Conservation (phyloP, 2,888 invertebrate genomes). For the Agonopterix subpropinquella region DNA sequence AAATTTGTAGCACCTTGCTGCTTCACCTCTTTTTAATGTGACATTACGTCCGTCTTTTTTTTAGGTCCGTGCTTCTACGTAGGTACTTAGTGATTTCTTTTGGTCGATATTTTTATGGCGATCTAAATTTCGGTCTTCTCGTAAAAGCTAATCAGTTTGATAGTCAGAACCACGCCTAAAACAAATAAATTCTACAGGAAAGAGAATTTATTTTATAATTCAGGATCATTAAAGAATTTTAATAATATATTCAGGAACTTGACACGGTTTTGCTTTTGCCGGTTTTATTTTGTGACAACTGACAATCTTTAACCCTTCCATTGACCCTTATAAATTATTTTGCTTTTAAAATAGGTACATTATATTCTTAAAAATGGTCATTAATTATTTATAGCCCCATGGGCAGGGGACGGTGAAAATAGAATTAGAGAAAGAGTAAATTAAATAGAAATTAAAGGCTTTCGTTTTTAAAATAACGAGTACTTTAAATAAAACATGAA, state of each 20-base stretch:
- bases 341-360: slow-evolving; percentile 29
- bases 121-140: no score
- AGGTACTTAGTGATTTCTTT: no score
- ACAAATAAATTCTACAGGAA: no score
- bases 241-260: slow-evolving; percentile 27
- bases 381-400: slow-evolving; percentile 44
- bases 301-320: slow-evolving; percentile 63
- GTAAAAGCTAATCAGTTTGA: no score
- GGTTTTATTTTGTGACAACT: slow-evolving; percentile 47
- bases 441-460: background rate
- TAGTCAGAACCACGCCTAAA: no score
- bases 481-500: no score
- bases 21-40: no score
- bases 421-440: background rate
- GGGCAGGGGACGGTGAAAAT: slow-evolving; percentile 29
- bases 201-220: slow-evolving; percentile 7
- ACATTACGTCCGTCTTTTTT: no score
- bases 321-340: slow-evolving; percentile 50
- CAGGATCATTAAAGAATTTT: slow-evolving; percentile 18
- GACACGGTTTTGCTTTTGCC: slow-evolving; percentile 46
- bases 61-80: no score
- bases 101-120: no score
- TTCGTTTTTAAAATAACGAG: no score
- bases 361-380: slow-evolving; percentile 61
- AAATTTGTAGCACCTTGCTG: no score